Conservation (phyloP, 2,888 invertebrate species). For the Polyploca ridens region DNA sequence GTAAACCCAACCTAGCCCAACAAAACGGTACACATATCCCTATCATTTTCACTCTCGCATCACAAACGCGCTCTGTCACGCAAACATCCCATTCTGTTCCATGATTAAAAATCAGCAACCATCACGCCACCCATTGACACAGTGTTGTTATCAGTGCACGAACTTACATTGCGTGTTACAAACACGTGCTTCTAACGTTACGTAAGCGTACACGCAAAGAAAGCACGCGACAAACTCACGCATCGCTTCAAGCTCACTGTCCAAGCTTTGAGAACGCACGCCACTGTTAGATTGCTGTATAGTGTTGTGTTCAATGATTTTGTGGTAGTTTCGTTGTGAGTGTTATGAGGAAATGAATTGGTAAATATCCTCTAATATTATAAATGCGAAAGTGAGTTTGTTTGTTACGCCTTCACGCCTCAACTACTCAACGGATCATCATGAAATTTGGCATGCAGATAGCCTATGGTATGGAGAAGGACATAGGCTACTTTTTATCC, state of each 20-base stretch:
- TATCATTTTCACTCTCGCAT: constrained; percentile 28
- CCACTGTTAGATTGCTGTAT: constrained; percentile 15
- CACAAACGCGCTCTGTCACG: constrained; percentile 45
- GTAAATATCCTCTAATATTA: too few relatives aligned
- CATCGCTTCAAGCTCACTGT: constrained; percentile 37
- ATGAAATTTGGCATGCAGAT: too few relatives aligned
- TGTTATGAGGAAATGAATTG: too few relatives aligned
- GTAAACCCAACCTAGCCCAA: constrained; percentile 47
- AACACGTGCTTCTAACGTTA: constrained; percentile 64
- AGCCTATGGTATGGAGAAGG: too few relatives aligned
- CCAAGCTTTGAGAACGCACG: constrained; percentile 36
- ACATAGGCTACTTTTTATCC: too few relatives aligned
- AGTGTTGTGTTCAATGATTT: not conserved
- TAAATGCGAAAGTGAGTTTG: too few relatives aligned
- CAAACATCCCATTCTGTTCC: constrained; percentile 62
- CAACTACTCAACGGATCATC: too few relatives aligned
- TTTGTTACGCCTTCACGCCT: too few relatives aligned
- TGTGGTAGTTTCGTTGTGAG: not conserved
- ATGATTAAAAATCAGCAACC: constrained; percentile 70
- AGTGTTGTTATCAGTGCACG: constrained; percentile 57
- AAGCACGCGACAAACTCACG: constrained; percentile 64
- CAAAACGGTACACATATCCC: constrained; percentile 23
- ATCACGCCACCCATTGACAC: constrained; percentile 82
- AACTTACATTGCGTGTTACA: constrained; percentile 61
- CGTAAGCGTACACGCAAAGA: constrained; percentile 54